Conservation (phyloP, 2,113 vertebrate genomes). For the Proteles cristata region DNA sequence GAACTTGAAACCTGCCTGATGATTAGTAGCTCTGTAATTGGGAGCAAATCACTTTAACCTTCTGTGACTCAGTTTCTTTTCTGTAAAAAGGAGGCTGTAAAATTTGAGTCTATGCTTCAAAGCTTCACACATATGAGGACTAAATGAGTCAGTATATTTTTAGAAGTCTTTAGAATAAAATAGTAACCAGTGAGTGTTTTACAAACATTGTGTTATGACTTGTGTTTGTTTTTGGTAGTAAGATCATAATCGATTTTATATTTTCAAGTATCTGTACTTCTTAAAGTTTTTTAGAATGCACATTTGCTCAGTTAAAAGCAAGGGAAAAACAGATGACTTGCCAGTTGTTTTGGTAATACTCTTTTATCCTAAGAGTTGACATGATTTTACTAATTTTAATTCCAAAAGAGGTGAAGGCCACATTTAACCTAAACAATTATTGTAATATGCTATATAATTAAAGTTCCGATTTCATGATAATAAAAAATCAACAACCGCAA, state of each 20-base stretch:
- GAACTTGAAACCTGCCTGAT: not conserved
- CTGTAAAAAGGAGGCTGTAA: not conserved
- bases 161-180: not conserved
- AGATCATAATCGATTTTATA: not conserved
- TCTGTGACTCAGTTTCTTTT: not conserved
- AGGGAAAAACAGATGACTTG: not conserved
- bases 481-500: not conserved
- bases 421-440: conserved; percentile 7
- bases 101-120: not conserved
- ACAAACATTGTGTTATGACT: not conserved
- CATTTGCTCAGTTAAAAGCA: not conserved
- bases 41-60: not conserved
- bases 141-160: not conserved
- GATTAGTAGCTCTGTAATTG: not conserved
- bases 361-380: not conserved
- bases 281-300: not conserved
- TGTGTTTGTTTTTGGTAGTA: not conserved
- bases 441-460: not conserved
- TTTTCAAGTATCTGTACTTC: not conserved
- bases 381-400: conserved; percentile 35
- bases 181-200: not conserved
- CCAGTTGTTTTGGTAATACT: not conserved
- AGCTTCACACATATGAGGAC: not conserved
- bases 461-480: not conserved
- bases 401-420: not conserved